These are phyloP conservation scores for Lutjanus erythropterus DNA, from an alignment of 2,113 vertebrate genomes.

Conservation along the genomic window DNA sequence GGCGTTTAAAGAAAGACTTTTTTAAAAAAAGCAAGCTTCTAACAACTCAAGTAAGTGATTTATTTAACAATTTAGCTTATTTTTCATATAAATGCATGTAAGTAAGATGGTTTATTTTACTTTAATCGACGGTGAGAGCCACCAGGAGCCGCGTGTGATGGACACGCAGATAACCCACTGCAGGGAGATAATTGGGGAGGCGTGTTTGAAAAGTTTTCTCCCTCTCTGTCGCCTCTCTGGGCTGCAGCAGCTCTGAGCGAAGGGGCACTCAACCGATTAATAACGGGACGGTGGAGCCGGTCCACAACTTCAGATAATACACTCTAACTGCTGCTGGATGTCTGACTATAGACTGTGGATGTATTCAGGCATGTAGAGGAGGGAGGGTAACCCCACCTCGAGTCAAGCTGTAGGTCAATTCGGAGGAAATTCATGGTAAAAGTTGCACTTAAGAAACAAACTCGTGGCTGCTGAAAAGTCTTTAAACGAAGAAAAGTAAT, in stretches of 20 bases:
- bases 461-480: background rate
- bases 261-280: conserved; percentile 53
- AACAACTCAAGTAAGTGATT: conserved; percentile 58
- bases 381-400: background rate
- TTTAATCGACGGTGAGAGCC: conserved; percentile 19
- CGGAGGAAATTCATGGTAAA: too few species aligned
- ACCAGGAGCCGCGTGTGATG: conserved; percentile 18
- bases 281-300: conserved; percentile 32
- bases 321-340: conserved; percentile 38
- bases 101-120: background rate
- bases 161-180: conserved; percentile 28
- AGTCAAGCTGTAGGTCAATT: background rate
- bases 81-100: background rate
- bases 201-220: conserved; percentile 63
- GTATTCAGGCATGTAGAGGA: background rate
- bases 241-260: conserved; percentile 27
- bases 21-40: background rate
- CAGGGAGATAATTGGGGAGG: conserved; percentile 78
- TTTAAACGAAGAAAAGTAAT: background rate
- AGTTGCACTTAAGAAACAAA: too few species aligned
- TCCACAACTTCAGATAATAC: conserved; percentile 35
- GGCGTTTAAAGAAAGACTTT: background rate
- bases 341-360: background rate
- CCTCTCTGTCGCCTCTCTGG: conserved; percentile 10
- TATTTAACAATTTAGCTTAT: background rate